These are phyloP conservation scores for Deilephila porcellus DNA, from an alignment of 2,888 invertebrate genomes.

Conservation along the genomic window DNA sequence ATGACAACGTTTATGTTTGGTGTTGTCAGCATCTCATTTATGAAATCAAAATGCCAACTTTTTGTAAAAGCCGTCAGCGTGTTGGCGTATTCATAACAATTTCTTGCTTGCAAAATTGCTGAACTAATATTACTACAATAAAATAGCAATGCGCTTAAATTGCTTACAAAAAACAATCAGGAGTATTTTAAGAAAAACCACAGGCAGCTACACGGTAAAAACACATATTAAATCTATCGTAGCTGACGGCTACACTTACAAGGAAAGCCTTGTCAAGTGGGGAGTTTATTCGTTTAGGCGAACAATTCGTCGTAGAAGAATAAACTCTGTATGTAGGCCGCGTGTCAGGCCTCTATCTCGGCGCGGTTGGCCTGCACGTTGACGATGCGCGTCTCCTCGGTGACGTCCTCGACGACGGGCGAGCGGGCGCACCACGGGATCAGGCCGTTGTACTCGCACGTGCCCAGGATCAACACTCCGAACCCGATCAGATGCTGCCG, in stretches of 20 bases:
- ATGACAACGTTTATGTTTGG: not conserved
- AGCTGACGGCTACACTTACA: too few species aligned
- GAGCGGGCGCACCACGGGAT: conserved; percentile 59
- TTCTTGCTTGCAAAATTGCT: too few species aligned
- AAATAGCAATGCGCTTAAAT: too few species aligned
- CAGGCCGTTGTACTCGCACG: conserved; percentile 92
- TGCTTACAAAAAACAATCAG: too few species aligned
- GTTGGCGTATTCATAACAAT: too few species aligned
- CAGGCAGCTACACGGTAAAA: too few species aligned
- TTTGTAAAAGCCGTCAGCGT: too few species aligned
- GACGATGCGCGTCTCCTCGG: conserved; percentile 47
- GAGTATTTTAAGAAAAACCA: too few species aligned
- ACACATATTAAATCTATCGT: too few species aligned
- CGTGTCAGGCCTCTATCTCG: conserved; percentile 38
- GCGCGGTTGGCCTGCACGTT: conserved; percentile 47
- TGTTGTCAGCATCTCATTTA: not conserved
- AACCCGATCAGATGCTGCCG: conserved; percentile 92
- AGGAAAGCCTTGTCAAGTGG: not conserved
- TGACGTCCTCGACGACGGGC: conserved; percentile 31
- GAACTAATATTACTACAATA: too few species aligned
- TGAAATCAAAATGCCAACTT: not conserved
- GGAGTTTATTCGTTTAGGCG: not conserved
- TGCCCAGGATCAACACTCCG: conserved; percentile 89
- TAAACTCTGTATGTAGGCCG: not conserved
- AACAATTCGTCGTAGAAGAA: conserved; percentile 1